These are phyloP conservation scores for fruit fly (Drosophila melanogaster) DNA, from an alignment of 1,140 invertebrate species.

Conservation along the genomic window Release_6_plus_ISO1_MT NC_004354.4:9405001-9405500, in stretches of 20 bases:
- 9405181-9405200: not conserved
- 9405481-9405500: not conserved
- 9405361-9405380: constrained; percentile 3
- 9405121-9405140: constrained; percentile 30
- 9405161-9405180: not conserved
- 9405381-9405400: constrained; percentile 51
- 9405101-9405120: constrained; percentile 14
- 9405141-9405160: constrained; percentile 19
- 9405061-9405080: constrained; percentile 56
- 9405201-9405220: constrained; percentile 54
- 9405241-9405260: constrained; percentile 60
- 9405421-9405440: constrained; percentile 44
- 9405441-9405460: constrained; percentile 22
- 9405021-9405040: not conserved
- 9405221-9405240: constrained; percentile 45
- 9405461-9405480: constrained; percentile 26
- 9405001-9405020: not conserved
- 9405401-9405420: constrained; percentile 7
- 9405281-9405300: constrained; percentile 3
- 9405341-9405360: constrained; percentile 7
- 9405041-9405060: constrained; percentile 12
- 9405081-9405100: constrained; percentile 69
- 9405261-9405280: constrained; percentile 22
- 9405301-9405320: constrained; percentile 26
- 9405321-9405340: not conserved